Percentiles rank a stretch among this genome's conserved stretches.
phyloP scores from a whole-genome alignment of 2,888 invertebrate species.

The Thymelicus acteon region DNA sequence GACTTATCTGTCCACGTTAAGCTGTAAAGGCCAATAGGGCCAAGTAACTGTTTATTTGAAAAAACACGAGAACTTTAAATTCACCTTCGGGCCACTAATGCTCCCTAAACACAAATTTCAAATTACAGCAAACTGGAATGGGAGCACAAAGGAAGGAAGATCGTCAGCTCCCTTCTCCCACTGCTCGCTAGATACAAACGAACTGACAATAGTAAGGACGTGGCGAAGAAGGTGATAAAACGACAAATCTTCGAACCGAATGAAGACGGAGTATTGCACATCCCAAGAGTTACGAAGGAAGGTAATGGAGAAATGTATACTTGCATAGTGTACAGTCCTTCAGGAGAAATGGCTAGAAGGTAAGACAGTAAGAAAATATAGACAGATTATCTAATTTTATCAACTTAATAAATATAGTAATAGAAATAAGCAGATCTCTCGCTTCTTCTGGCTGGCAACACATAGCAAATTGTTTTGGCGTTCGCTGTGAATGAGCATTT shows the following conservation, averaged over 20 bases:
- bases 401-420: no score
- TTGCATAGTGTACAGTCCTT: conserved; percentile 91
- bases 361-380: conserved; percentile 41
- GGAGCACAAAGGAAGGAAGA: conserved; percentile 76
- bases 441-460: no score
- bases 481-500: no score
- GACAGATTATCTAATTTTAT: no score
- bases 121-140: conserved; percentile 72
- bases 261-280: conserved; percentile 84
- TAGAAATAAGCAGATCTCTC: no score
- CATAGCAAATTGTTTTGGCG: no score
- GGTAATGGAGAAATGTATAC: conserved; percentile 92
- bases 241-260: conserved; percentile 67
- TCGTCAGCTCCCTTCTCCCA: conserved; percentile 62
- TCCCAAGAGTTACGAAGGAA: conserved; percentile 84
- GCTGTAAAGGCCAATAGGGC: no score
- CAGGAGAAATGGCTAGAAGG: conserved; percentile 90
- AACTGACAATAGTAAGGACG: conserved; percentile 44
- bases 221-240: conserved; percentile 57
- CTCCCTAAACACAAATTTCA: neutral
- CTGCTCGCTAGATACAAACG: conserved; percentile 72
- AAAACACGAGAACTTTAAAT: no score
- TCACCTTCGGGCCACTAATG: no score
- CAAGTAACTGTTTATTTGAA: no score
- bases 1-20: no score